These are phyloP conservation scores for Phymorhynchus buccinoides DNA, from an alignment of 1,140 invertebrate genomes.

Conservation along the genomic window DNA sequence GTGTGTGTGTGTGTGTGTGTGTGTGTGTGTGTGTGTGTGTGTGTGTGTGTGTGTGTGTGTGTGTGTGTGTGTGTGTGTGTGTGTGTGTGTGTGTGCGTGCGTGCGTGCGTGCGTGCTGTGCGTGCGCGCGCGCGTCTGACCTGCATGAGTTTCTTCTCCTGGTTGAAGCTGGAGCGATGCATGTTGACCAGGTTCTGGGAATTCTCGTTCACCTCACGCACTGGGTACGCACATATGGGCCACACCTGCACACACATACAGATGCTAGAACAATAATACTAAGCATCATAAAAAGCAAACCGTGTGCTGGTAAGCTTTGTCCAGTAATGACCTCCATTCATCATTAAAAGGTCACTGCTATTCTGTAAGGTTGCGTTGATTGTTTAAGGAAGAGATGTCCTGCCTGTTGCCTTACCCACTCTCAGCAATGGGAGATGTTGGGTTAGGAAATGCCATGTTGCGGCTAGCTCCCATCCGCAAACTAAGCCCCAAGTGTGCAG, in stretches of 20 bases:
- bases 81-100: slow-evolving; percentile 13
- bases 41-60: slow-evolving; percentile 21
- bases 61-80: slow-evolving; percentile 16
- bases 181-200: slow-evolving; percentile 56
- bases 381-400: no score
- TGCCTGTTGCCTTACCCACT: no score
- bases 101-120: not conserved
- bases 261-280: no score
- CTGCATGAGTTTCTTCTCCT: slow-evolving; percentile 61
- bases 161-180: slow-evolving; percentile 55
- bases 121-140: slow-evolving; percentile 46
- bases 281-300: no score
- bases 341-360: no score
- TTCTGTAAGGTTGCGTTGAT: no score
- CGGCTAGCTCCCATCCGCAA: no score
- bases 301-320: no score
- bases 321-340: no score
- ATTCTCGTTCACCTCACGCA: slow-evolving; percentile 56
- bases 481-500: no score
- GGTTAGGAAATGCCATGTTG: no score
- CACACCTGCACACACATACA: slow-evolving; percentile 55
- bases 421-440: no score
- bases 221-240: slow-evolving; percentile 57
- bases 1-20: slow-evolving; percentile 12
- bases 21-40: slow-evolving; percentile 20